Base-by-base conservation (phyloP, 2,888 invertebrate genomes). In the Unio delphinus region DNA sequence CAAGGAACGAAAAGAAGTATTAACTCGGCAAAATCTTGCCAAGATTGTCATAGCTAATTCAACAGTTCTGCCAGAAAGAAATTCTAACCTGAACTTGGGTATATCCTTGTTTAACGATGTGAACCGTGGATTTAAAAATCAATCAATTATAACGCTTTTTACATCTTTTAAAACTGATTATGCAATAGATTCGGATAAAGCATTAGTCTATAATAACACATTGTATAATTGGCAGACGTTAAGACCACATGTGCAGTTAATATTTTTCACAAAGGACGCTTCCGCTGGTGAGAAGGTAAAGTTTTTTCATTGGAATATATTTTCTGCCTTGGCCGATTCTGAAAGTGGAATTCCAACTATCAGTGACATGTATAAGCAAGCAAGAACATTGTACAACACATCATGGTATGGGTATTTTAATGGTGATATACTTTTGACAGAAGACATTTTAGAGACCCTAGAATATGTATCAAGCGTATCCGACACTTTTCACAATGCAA, bases 141-240 rank as follows among this genome's bases (percentile, higher is more conserved):
- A 11, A 15, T 0, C 45, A 45, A 45, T 45, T 45, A 3, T 45
- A 45, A 45, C 45, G 3, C 45, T 45, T 1, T 15, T 45, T 45
- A 11, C 45, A 45, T 15, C 45, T 45, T 45, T 45, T 45, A 45
- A 45, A 45, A 45, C 45, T 3, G 45, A 45, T 45, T 45, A 45
- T 45, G 45, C 11, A 3, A 45, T 11, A 15, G 73, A 75, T 63
- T 20, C 68, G 17, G 79, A 76, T 45, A 80, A 79, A 64, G 26
- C 67, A 18, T 54, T 61, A 4, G 76, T 82, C n/a, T 77, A 80
- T 72, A 75, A 75, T 28, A 79, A 80, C 58, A 82, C 81, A 6
- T 55, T 80, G n/a, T 60, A 58, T 3, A 82, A 82, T 65, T 82
- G 81, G 81, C 74, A 75, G 6, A 61, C 66, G 30, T 74, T 82